phyloP scores from a whole-genome alignment of 1,140 invertebrate genomes.

The Bathynomus jamesi region DNA sequence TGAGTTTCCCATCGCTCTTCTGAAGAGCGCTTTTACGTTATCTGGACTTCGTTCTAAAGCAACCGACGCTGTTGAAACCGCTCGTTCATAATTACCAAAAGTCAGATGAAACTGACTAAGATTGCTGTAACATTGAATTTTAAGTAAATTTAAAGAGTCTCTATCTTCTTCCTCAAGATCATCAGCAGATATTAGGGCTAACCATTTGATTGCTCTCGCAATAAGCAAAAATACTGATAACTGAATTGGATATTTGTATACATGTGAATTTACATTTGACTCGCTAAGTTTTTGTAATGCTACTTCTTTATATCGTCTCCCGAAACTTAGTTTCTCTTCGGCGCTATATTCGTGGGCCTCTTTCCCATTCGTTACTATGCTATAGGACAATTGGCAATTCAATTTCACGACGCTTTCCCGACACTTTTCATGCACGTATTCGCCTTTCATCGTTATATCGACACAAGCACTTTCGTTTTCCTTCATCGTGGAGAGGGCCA shows the following conservation, averaged over 20 bases:
- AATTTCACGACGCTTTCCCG: neutral
- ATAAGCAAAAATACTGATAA: neutral
- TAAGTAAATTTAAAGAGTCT: neutral
- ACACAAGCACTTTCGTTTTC: neutral
- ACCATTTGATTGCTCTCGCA: neutral
- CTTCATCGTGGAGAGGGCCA: neutral
- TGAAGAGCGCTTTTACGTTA: neutral
- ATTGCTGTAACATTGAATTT: neutral
- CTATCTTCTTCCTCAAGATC: neutral
- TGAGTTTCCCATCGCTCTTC: neutral
- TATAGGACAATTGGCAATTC: neutral
- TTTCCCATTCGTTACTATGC: neutral
- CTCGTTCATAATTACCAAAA: neutral
- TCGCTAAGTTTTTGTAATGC: neutral
- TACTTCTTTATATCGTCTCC: neutral
- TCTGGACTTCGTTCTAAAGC: neutral
- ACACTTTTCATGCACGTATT: neutral
- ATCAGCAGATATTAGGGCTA: neutral
- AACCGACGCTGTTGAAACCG: neutral
- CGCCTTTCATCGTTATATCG: neutral
- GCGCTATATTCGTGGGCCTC: neutral
- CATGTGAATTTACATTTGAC: neutral
- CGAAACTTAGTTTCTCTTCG: neutral
- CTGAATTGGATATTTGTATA: neutral
- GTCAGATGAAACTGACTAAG: neutral